Evolutionary conservation across 37 sponge, comb jelly and placozoan genomes (phyloP).

Genomic region (Sycon ciliatum): DNA sequence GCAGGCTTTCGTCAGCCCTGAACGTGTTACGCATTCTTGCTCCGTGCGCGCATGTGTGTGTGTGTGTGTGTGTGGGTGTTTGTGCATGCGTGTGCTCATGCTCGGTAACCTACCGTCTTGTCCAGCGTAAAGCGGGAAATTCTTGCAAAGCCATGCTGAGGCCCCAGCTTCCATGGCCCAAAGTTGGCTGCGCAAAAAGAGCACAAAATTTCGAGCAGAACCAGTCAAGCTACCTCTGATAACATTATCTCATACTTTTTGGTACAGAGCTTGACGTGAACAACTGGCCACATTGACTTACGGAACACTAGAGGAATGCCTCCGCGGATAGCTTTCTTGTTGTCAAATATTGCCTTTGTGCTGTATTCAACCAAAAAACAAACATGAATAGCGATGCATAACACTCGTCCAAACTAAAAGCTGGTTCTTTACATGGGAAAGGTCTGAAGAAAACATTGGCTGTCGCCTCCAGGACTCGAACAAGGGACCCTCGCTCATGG

Average conservation of each 20-base stretch:
- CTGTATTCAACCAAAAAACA: conserved; percentile 18
- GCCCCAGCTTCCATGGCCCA: conserved; percentile 85
- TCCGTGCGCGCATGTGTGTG: too few relatives aligned
- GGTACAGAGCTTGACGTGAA: background rate
- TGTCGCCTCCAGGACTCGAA: too few relatives aligned
- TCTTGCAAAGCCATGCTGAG: conserved; percentile 90
- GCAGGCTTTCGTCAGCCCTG: too few relatives aligned
- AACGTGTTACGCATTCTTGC: too few relatives aligned
- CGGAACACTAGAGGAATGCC: conserved; percentile 88
- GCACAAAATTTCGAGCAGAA: background rate
- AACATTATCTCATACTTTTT: background rate
- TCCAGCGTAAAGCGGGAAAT: conserved; percentile 47
- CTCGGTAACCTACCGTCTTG: too few relatives aligned
- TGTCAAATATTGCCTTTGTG: conserved; percentile 71
- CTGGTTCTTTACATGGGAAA: background rate
- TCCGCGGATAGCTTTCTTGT: conserved; percentile 85
- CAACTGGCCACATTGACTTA: conserved; percentile 23
- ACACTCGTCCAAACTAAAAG: background rate
- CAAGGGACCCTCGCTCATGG: too few relatives aligned
- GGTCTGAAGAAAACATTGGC: too few relatives aligned
- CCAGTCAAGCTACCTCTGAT: background rate
- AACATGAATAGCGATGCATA: background rate
- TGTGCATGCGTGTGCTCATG: too few relatives aligned
- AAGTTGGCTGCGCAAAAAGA: conserved; percentile 57
- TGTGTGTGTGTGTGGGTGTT: too few relatives aligned